These are phyloP conservation scores for Furcula furcula DNA, from an alignment of 2,888 invertebrate genomes.

Conservation along the genomic window DNA sequence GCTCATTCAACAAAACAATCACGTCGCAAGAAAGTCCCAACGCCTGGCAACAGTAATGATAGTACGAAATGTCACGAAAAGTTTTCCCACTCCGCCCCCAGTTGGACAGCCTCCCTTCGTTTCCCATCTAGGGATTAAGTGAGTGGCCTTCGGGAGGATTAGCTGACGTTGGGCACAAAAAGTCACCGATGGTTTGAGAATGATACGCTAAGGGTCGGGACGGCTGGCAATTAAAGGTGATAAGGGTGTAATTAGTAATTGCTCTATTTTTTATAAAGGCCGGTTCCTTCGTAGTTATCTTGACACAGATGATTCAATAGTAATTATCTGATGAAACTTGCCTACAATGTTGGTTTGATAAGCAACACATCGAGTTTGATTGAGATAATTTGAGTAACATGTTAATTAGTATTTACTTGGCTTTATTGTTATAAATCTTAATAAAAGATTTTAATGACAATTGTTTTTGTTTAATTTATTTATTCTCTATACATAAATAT, in stretches of 20 bases:
- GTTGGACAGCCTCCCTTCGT: slow-evolving; percentile 25
- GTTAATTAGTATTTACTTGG: too few species aligned
- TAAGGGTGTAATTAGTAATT: slow-evolving; percentile 5
- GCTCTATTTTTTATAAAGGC: background rate
- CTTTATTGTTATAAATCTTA: too few species aligned
- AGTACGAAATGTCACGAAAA: slow-evolving; percentile 40
- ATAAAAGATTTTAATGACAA: too few species aligned
- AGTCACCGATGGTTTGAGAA: slow-evolving; percentile 30
- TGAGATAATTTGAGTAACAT: too few species aligned
- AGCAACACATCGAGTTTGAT: too few species aligned
- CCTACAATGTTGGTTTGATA: too few species aligned
- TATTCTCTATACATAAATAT: too few species aligned
- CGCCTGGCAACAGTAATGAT: slow-evolving; percentile 30
- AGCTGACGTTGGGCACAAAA: slow-evolving; percentile 34
- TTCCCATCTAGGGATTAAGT: slow-evolving; percentile 33
- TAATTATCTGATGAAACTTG: too few species aligned
- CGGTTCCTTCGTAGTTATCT: background rate
- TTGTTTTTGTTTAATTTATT: too few species aligned
- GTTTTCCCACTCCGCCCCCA: slow-evolving; percentile 26
- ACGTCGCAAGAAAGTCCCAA: slow-evolving; percentile 12
- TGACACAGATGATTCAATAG: too few species aligned
- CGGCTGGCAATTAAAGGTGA: slow-evolving; percentile 23
- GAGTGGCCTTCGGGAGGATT: slow-evolving; percentile 35
- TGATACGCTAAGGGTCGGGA: slow-evolving; percentile 16
- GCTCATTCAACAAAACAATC: too few species aligned